Evolutionary conservation across 2,113 vertebrate genomes (phyloP).

Genomic region (Diadophis punctatus): DNA sequence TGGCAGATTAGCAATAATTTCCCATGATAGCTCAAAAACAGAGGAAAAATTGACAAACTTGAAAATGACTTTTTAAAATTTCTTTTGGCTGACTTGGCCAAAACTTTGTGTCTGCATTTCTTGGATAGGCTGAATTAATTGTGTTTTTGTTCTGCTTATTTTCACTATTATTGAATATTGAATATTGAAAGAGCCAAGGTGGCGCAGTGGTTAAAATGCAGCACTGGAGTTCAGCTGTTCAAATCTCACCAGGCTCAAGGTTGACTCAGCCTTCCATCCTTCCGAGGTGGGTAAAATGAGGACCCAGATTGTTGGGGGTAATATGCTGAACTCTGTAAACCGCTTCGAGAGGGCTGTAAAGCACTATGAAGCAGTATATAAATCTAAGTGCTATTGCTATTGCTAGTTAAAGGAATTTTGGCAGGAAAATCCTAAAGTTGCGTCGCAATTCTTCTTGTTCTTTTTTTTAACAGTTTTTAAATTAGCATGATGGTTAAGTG

Average conservation of each 20-base stretch:
- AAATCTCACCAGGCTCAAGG: too few relatives aligned
- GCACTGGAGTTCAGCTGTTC: too few relatives aligned
- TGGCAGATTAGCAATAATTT: not conserved
- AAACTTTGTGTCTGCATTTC: not conserved
- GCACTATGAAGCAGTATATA: too few relatives aligned
- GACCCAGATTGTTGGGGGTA: too few relatives aligned
- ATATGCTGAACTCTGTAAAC: too few relatives aligned
- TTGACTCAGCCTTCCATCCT: too few relatives aligned
- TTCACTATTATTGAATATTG: not conserved
- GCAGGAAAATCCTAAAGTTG: not conserved
- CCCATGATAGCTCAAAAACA: not conserved
- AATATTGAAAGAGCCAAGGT: too few relatives aligned
- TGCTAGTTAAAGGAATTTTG: not conserved
- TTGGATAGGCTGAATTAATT: not conserved
- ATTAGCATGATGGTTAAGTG: not conserved
- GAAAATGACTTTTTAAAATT: not conserved
- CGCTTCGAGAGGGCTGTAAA: too few relatives aligned
- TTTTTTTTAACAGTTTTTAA: not conserved
- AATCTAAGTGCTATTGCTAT: too few relatives aligned
- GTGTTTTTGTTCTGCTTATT: not conserved
- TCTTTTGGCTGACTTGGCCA: not conserved
- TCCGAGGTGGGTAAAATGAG: too few relatives aligned
- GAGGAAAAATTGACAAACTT: not conserved
- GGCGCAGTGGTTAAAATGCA: too few relatives aligned
- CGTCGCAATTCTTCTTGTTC: not conserved